Conservation (phyloP, 2,113 vertebrate species). For the Petaurus breviceps region DNA sequence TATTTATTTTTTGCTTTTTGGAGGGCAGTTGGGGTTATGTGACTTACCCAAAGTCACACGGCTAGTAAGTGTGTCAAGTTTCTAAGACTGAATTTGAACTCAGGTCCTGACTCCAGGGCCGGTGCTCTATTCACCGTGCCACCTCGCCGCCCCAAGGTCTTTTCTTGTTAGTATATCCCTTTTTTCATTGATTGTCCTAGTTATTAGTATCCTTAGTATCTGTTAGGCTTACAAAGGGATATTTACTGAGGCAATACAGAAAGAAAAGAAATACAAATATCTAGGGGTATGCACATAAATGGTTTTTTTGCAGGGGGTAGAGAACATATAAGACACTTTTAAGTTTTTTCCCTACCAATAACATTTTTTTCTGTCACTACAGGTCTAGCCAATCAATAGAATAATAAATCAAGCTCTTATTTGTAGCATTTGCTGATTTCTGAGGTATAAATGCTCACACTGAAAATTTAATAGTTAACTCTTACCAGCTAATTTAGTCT, state of each 20-base stretch:
- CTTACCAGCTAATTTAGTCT: background rate
- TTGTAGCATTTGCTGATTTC: background rate
- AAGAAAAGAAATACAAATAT: background rate
- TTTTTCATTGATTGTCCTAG: background rate
- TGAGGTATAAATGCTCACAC: background rate
- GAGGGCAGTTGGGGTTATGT: too few relatives aligned
- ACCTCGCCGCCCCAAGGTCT: background rate
- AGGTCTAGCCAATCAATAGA: background rate
- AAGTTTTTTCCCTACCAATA: background rate
- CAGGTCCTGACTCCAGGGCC: too few relatives aligned
- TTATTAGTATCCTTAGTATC: background rate
- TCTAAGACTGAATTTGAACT: too few relatives aligned
- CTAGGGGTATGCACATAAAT: background rate
- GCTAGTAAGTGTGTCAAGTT: too few relatives aligned
- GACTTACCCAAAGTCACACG: too few relatives aligned
- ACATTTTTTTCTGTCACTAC: background rate
- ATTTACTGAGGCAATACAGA: background rate
- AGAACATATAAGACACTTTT: background rate
- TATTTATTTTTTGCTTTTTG: too few relatives aligned
- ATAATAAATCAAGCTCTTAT: background rate
- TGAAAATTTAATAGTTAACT: background rate
- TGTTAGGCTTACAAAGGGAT: background rate
- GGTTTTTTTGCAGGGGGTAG: accelerated
- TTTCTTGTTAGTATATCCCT: background rate
- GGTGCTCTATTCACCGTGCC: too few relatives aligned